Base-by-base conservation (phyloP, 2,113 vertebrate species). In the Salvelinus namaycush region DNA sequence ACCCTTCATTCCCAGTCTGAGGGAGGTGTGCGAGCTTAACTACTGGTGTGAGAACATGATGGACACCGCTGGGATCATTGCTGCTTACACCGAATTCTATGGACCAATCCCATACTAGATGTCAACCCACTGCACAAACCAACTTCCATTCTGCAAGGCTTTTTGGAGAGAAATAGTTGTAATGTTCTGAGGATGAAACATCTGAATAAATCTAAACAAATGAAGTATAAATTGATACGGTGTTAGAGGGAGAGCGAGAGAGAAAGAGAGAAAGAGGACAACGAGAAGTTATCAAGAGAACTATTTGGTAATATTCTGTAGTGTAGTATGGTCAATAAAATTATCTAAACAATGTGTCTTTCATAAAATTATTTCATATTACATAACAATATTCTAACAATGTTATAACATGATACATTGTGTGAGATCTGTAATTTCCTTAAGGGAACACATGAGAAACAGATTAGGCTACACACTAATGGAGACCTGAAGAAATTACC, bases 11-110 rank as follows among this genome's bases (percentile, higher is more conserved):
- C 83, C 29, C 83, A 93, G 92, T 69, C 85, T 93, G 80, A 85
- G 68, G 0, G 95, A 96, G 73, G 93, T 91, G 39, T 96, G 95
- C 78, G 95, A 95, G 79, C 84, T 80, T 54, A 92, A 95, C 31
- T 1, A 89, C 0, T 93, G 87, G 0, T 96, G 95, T 81, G 92
- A 94, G 27, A 54, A 93, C 31, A 92, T 95, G 83, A 92, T 94
- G 48, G 93, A 95, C 83, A 85, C 88, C 9, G 31, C 81, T 79
- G 81, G 95, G 87, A 87, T 95, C 91, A 86, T 83, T 39, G 83
- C 84, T 5, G 95, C 94, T 75, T 95, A 96, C 88, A 90, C 90
- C n/a, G 82, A 22, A 71, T 93, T 89, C 82, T 96, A 95, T 27
- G 91, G 94, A 68, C 90, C 89, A 22, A 86, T 94, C 76, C 95